A percentile compares a stretch with the other conserved stretches of the same genome.
Evolutionary conservation across 2,888 invertebrate genomes (phyloP).

Genomic region (Steinernema scapterisci): DNA sequence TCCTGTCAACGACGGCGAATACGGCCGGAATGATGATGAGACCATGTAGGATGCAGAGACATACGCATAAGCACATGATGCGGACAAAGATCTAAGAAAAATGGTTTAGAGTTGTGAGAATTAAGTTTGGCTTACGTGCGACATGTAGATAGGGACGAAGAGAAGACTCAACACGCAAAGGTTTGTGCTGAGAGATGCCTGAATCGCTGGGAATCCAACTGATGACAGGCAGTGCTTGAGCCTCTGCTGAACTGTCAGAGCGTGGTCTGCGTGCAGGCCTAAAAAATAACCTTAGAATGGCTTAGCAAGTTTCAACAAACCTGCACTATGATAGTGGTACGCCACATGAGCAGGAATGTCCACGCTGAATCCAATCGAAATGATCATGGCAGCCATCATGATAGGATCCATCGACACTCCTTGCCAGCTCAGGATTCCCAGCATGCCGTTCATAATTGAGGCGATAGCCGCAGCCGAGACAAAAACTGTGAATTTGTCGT

Average conservation of each 20-base stretch:
- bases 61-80: conserved; percentile 19
- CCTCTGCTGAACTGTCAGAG: conserved; percentile 32
- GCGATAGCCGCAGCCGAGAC: conserved; percentile 53
- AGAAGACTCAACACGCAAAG: conserved; percentile 33
- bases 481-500: conserved; percentile 56
- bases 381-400: conserved; percentile 61
- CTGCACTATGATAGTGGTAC: conserved; percentile 57
- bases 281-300: conserved; percentile 9
- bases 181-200: conserved; percentile 49
- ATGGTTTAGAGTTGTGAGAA: background rate
- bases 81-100: conserved; percentile 14
- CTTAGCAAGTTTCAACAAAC: conserved; percentile 39
- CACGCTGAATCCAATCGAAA: conserved; percentile 62
- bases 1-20: conserved; percentile 21
- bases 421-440: conserved; percentile 53
- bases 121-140: background rate
- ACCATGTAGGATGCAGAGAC: conserved; percentile 12
- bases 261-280: conserved; percentile 26
- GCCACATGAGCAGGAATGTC: conserved; percentile 63
- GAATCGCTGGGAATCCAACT: conserved; percentile 56
- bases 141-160: conserved; percentile 27
- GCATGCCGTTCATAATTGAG: conserved; percentile 53
- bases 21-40: conserved; percentile 24
- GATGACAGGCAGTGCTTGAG: conserved; percentile 54
- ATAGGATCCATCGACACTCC: conserved; percentile 59